Base-by-base conservation (phyloP, 1,140 invertebrate genomes). In the Nautilus pompilius region DNA sequence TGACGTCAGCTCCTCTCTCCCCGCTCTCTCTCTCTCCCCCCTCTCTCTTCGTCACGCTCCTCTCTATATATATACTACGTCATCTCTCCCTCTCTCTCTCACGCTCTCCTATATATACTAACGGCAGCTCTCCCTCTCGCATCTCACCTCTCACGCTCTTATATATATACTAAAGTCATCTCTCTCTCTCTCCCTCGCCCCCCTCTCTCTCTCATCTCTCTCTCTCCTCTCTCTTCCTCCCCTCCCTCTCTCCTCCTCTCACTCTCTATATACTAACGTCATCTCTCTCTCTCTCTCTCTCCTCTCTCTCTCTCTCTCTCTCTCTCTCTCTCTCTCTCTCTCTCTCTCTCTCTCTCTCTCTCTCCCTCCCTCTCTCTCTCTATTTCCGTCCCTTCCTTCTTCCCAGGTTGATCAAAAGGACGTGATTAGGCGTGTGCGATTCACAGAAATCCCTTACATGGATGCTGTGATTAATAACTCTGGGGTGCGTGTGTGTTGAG, bases 391-490 rank as follows among this genome's bases (percentile, higher is more conserved):
- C 8, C 13, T 17, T 24, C 22, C 10, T 22, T 53, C 22, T 10
- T 17, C 26, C 15, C 26, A 17, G 15, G 10, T 53, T 22, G 10
- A 10, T 53, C 26, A 8, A 17, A 17, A 15, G 15, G 10, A 17
- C 51, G 15, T 30, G 26, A 24, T 30, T 56, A 56, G 24, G 26
- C 26, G 24, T 56, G 32, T 30, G 26, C 26, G 24, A 29, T 29
- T 30, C 32, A 56, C 54, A 29, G 32, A 8, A 5, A 56, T n/a
- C 32, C 8, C 54, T 56, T 10, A 24, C 32, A 56, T 30, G 26
- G 32, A 24, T 56, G 32, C 54, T 56, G 32, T 30, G 26, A 56
- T 30, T 56, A 56, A 24, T 56, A 56, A 24, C 32, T 29, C 22
- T 56, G 32, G 24, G 8, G 32, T 30, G 33, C 55, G 28, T 30